A percentile compares a stretch with the other conserved stretches of the same genome.
These are phyloP conservation scores for Ceyx margarethae DNA, from an alignment of 2,113 vertebrate genomes.

Conservation along the genomic window DNA sequence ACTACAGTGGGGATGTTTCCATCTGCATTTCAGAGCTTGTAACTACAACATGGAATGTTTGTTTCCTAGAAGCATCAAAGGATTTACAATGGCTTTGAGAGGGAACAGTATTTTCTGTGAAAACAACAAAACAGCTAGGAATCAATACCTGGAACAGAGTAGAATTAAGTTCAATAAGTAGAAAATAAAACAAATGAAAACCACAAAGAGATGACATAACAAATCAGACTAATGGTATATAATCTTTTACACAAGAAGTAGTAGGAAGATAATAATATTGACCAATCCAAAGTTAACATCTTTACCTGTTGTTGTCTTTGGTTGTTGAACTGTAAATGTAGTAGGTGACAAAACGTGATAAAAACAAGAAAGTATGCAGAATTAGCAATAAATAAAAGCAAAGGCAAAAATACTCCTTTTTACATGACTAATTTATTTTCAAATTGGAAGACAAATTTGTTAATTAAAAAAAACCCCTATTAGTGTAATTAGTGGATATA, in stretches of 20 bases:
- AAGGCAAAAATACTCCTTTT: no score
- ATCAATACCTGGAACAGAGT: constrained; percentile 4
- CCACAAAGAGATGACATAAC: background rate
- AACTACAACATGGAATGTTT: background rate
- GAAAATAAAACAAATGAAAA: background rate
- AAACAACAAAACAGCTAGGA: background rate
- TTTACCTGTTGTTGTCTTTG: constrained; percentile 9
- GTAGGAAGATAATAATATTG: background rate
- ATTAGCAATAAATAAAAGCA: background rate
- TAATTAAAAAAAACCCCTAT: no score
- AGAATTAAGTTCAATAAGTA: background rate
- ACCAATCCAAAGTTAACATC: background rate
- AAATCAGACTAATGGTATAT: background rate
- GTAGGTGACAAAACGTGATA: background rate
- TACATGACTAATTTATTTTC: no score
- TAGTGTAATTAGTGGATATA: background rate
- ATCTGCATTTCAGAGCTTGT: background rate
- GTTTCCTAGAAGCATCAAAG: background rate
- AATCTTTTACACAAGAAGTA: background rate
- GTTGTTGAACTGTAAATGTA: background rate
- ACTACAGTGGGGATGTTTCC: background rate
- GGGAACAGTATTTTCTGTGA: background rate
- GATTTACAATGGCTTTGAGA: background rate
- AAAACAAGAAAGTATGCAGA: background rate
- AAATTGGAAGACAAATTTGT: no score